A percentile compares a stretch with the other conserved stretches of the same genome.
phyloP scores from a whole-genome alignment of 2,113 vertebrate species.

The Chlorodrepanis virens region DNA sequence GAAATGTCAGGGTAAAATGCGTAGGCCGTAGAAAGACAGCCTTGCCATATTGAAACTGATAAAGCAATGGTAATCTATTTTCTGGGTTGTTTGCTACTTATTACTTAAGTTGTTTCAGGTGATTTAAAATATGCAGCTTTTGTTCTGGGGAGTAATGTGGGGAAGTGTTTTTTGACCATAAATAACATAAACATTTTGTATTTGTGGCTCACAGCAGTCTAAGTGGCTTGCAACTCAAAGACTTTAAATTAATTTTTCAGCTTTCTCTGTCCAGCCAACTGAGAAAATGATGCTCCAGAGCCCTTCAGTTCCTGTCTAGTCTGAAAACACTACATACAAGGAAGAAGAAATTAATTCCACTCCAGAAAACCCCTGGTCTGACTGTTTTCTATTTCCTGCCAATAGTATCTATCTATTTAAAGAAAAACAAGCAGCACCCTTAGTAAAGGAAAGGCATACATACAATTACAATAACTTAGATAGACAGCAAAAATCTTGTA shows the following conservation, averaged over 20 bases:
- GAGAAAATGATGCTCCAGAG: background rate
- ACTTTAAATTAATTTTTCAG: background rate
- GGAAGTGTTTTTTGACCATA: background rate
- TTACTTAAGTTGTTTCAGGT: background rate
- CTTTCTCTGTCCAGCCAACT: background rate
- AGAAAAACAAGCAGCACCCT: background rate
- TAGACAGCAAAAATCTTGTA: background rate
- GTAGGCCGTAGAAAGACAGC: background rate
- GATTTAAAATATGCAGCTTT: background rate
- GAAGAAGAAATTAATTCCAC: background rate
- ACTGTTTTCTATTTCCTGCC: background rate
- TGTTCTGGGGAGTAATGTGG: rapidly evolving
- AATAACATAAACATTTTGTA: background rate
- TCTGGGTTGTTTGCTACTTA: background rate
- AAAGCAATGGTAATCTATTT: background rate
- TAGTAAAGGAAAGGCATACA: background rate
- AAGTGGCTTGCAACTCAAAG: background rate
- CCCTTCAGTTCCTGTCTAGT: background rate
- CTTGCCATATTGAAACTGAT: background rate
- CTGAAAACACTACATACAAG: background rate
- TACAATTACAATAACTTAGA: background rate
- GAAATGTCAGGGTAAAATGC: background rate
- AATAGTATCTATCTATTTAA: background rate
- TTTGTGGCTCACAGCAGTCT: background rate
- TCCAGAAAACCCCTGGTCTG: background rate